These are phyloP conservation scores for Anarhynchus alexandrinus DNA, from an alignment of 2,113 vertebrate genomes.

Conservation along the genomic window DNA sequence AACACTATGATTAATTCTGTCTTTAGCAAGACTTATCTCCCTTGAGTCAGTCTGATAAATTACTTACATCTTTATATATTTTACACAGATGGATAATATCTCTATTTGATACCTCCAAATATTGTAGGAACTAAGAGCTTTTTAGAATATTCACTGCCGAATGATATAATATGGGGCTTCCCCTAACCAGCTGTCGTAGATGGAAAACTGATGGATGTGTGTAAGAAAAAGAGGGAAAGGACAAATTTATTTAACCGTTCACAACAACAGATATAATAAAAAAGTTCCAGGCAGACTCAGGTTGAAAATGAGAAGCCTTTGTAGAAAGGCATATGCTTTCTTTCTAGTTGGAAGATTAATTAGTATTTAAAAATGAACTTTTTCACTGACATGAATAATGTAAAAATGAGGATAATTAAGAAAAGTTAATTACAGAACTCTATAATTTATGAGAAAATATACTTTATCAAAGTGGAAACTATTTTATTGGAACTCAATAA, in stretches of 20 bases:
- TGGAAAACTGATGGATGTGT: background rate
- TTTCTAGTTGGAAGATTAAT: background rate
- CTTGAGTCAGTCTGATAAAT: slow-evolving; percentile 46
- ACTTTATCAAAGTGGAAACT: background rate
- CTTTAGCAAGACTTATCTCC: slow-evolving; percentile 43
- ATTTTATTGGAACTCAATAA: background rate
- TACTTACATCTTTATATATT: slow-evolving; percentile 31
- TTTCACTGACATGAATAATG: background rate
- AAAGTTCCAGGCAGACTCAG: background rate
- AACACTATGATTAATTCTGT: slow-evolving; percentile 22
- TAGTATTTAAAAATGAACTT: background rate
- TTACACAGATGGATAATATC: slow-evolving; percentile 44
- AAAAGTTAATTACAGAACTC: background rate
- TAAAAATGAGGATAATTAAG: background rate
- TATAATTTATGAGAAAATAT: background rate
- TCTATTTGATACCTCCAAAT: slow-evolving; percentile 23
- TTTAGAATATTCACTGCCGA: background rate
- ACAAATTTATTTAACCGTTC: background rate
- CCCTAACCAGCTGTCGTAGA: background rate
- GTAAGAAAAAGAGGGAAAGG: background rate
- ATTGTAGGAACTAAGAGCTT: background rate
- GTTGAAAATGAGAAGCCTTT: background rate
- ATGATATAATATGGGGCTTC: background rate
- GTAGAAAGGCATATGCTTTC: background rate
- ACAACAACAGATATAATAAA: background rate